Evolutionary conservation across 1,140 invertebrate species (phyloP).

Genomic region (Diabrotica undecimpunctata): DNA sequence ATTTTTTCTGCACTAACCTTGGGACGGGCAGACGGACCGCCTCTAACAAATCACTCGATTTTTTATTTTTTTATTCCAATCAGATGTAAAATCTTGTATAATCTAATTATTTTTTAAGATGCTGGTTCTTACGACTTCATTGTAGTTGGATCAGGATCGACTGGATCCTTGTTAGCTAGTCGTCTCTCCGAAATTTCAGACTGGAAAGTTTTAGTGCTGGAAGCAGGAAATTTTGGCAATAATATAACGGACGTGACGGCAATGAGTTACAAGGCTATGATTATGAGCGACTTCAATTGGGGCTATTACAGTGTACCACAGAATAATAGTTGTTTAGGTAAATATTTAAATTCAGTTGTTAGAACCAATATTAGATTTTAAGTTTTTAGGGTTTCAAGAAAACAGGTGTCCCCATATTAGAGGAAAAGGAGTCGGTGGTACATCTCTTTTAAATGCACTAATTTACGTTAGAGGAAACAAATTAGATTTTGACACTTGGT

Average conservation of each 20-base stretch:
- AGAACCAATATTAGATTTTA: not conserved
- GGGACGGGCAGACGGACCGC: too few species aligned
- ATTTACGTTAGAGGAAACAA: conserved; percentile 61
- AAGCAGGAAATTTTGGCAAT: not conserved
- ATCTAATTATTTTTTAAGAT: not conserved
- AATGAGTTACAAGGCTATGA: not conserved
- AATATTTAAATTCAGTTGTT: not conserved
- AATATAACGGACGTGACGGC: not conserved
- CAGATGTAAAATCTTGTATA: too few species aligned
- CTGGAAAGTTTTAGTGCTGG: not conserved
- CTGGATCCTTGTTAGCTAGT: not conserved
- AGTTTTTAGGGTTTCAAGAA: conserved; percentile 11
- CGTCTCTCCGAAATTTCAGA: not conserved
- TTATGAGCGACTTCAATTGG: not conserved
- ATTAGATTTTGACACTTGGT: conserved; percentile 65
- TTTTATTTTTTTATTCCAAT: too few species aligned
- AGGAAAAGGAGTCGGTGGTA: conserved; percentile 55
- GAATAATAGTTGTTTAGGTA: not conserved
- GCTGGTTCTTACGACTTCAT: not conserved
- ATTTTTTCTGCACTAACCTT: too few species aligned
- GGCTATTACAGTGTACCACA: not conserved
- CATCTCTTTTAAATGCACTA: conserved; percentile 61
- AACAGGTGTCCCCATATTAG: conserved; percentile 42
- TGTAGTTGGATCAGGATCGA: not conserved
- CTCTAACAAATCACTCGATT: too few species aligned